Evolutionary conservation across 2,888 invertebrate genomes (phyloP).

Genomic region (Pristionchus exspectatus): DNA sequence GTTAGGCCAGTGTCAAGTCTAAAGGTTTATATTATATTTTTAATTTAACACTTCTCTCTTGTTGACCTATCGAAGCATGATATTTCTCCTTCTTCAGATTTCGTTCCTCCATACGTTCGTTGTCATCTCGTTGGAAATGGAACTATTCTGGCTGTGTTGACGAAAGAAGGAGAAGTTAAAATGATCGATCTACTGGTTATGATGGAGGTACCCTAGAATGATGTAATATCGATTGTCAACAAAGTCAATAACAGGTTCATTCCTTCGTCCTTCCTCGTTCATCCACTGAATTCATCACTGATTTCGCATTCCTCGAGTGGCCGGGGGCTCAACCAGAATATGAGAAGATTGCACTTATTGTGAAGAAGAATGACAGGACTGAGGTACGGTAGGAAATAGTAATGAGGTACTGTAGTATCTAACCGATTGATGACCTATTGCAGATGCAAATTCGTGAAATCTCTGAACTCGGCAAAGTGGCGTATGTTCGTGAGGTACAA

Average conservation of each 20-base stretch:
- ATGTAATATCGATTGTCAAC: neutral
- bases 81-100: neutral
- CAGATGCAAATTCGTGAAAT: constrained; percentile 21
- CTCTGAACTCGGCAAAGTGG: neutral
- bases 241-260: neutral
- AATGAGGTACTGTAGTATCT: neutral
- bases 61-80: too few relatives aligned
- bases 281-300: neutral
- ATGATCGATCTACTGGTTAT: neutral
- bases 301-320: constrained; percentile 38
- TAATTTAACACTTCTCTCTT: too few relatives aligned
- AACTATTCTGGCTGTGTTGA: neutral
- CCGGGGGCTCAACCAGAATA: neutral
- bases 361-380: neutral
- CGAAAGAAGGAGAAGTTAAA: neutral
- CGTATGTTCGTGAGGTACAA: neutral
- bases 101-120: neutral
- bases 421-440: neutral
- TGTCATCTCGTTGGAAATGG: neutral
- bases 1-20: too few relatives aligned
- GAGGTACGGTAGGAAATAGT: constrained; percentile 10
- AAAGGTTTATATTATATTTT: too few relatives aligned
- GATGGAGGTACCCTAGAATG: neutral
- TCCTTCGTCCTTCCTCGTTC: neutral
- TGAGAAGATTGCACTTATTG: constrained; percentile 1